These are phyloP conservation scores for Oncorhynchus mykiss DNA, from an alignment of 2,113 vertebrate species.

Conservation along the genomic window DNA sequence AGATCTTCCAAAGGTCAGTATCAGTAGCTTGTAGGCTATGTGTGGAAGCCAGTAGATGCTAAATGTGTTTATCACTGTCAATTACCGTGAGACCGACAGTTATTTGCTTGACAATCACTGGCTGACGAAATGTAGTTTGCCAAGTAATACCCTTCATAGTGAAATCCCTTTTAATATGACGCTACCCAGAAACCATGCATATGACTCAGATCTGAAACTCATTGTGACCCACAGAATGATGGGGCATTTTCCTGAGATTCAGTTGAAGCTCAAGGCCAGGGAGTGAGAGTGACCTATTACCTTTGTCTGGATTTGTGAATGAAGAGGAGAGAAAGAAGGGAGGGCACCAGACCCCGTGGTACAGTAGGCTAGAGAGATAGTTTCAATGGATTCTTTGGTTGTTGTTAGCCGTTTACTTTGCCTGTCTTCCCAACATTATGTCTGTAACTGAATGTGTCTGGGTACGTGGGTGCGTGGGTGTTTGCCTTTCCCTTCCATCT, in stretches of 20 bases:
- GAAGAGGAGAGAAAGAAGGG: conserved; percentile 39
- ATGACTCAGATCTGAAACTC: conserved; percentile 53
- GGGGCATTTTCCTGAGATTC: conserved; percentile 59
- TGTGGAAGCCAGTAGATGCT: no score
- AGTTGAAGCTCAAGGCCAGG: conserved; percentile 53
- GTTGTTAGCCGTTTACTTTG: no score
- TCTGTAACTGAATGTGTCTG: not conserved
- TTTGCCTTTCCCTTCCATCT: not conserved
- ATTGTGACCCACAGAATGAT: conserved; percentile 49
- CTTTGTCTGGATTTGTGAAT: conserved; percentile 68
- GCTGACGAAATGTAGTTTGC: not conserved
- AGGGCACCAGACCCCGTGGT: not conserved
- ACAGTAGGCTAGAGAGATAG: not conserved
- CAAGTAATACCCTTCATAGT: conserved; percentile 24
- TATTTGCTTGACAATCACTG: no score
- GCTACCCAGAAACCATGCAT: conserved; percentile 7
- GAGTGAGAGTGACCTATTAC: conserved; percentile 50
- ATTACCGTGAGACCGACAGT: no score
- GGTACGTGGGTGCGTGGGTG: not conserved
- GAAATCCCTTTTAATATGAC: conserved; percentile 49
- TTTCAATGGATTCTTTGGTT: not conserved
- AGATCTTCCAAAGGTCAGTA: no score
- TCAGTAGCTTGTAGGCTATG: no score
- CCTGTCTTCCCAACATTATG: not conserved
- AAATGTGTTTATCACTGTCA: no score